Evolutionary conservation across 2,797 vertebrate genomes (phyloP).

Genomic region (Lutjanus campechanus): DNA sequence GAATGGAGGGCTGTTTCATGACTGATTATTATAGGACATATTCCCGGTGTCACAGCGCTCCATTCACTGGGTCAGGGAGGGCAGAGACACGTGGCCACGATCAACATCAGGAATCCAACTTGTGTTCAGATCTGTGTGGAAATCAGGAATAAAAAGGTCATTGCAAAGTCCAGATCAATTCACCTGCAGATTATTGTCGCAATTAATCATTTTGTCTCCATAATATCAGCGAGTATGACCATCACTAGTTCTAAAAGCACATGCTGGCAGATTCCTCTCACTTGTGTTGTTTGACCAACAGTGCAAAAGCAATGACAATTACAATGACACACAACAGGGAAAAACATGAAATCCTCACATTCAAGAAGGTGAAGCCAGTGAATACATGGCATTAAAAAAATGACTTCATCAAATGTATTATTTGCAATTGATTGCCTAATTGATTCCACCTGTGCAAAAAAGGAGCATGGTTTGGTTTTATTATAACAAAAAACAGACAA

Average conservation of each 20-base stretch:
- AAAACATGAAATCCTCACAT: background rate
- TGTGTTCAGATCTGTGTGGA: constrained; percentile 53
- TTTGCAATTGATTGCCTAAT: background rate
- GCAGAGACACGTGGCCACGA: constrained; percentile 63
- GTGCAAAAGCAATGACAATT: background rate
- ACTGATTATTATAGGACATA: constrained; percentile 35
- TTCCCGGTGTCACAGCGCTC: constrained; percentile 51
- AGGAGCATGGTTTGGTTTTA: background rate
- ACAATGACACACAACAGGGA: background rate
- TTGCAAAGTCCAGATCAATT: background rate
- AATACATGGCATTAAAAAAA: background rate
- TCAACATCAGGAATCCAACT: constrained; percentile 68
- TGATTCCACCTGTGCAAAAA: background rate
- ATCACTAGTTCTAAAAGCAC: background rate
- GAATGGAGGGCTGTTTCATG: constrained; percentile 52
- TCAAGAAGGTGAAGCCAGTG: background rate
- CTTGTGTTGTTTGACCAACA: background rate
- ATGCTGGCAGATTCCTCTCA: background rate
- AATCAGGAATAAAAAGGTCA: constrained; percentile 13
- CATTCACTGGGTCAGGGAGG: constrained; percentile 62
- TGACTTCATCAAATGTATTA: too few relatives aligned
- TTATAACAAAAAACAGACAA: background rate
- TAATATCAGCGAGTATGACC: background rate
- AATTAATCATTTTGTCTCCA: background rate
- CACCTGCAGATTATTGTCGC: too few relatives aligned